A percentile compares a stretch with the other conserved stretches of the same genome.
Conservation (phyloP, 2,797 vertebrate genomes). For the Euthynnus affinis region DNA sequence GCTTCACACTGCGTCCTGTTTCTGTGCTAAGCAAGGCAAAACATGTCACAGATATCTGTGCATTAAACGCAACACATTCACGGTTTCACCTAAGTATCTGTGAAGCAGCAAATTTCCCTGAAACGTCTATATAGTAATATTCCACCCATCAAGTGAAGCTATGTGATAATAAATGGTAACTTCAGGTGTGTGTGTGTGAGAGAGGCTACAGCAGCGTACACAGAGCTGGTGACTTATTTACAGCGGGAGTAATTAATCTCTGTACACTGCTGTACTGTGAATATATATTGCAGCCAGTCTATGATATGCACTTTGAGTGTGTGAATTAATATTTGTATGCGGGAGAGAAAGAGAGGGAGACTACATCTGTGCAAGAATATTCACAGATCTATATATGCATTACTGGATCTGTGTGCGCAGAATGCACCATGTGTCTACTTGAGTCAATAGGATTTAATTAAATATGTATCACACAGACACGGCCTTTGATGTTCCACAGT, state of each 20-base stretch:
- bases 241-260: slow-evolving; percentile 51
- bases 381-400: slow-evolving; percentile 40
- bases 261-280: slow-evolving; percentile 9
- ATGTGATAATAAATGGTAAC: slow-evolving; percentile 15
- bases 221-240: slow-evolving; percentile 35
- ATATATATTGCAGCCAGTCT: slow-evolving; percentile 30
- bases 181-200: slow-evolving; percentile 17
- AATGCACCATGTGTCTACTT: slow-evolving; percentile 23
- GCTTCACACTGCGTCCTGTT: background rate
- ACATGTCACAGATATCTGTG: slow-evolving; percentile 4
- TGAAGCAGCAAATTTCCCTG: slow-evolving; percentile 4
- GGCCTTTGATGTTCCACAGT: slow-evolving; percentile 67
- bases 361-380: background rate
- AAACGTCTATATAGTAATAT: background rate
- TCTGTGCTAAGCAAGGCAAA: background rate
- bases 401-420: slow-evolving; percentile 30
- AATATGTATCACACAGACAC: slow-evolving; percentile 55
- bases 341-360: slow-evolving; percentile 6
- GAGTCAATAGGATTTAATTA: slow-evolving; percentile 59
- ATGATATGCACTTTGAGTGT: slow-evolving; percentile 26
- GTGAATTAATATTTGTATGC: slow-evolving; percentile 37
- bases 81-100: slow-evolving; percentile 3
- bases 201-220: background rate
- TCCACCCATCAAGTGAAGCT: background rate
- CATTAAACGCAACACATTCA: slow-evolving; percentile 13